Evolutionary conservation across 2,888 invertebrate species (phyloP).

Genomic region (Drosophila diplacantha): DNA sequence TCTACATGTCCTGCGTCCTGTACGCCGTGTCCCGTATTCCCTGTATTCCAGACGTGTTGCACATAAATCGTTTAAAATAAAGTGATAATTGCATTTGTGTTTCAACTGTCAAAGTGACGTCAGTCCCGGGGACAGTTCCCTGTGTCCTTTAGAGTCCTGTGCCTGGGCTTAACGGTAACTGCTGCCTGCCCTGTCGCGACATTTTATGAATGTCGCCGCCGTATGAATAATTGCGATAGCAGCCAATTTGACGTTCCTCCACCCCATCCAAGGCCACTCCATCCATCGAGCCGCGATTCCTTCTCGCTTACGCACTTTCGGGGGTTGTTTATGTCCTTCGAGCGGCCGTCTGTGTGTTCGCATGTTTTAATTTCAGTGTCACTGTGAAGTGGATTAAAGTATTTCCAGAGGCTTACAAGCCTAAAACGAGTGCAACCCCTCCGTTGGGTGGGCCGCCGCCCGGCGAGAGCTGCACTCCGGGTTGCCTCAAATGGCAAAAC

Average conservation of each 20-base stretch:
- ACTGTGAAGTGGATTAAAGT: conserved; percentile 74
- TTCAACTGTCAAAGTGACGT: conserved; percentile 69
- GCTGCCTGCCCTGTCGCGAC: conserved; percentile 48
- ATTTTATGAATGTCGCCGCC: conserved; percentile 72
- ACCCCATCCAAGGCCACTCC: conserved; percentile 15
- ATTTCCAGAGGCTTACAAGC: conserved; percentile 69
- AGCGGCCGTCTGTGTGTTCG: conserved; percentile 18
- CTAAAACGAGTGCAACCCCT: conserved; percentile 66
- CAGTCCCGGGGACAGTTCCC: conserved; percentile 43
- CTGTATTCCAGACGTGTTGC: conserved; percentile 49
- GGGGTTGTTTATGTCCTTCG: conserved; percentile 46
- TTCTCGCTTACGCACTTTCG: conserved; percentile 32
- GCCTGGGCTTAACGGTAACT: conserved; percentile 35
- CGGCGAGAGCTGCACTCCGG: conserved; percentile 34
- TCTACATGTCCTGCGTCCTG: conserved; percentile 55
- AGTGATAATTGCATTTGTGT: conserved; percentile 74
- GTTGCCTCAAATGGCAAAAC: conserved; percentile 26
- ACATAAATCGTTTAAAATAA: conserved; percentile 73
- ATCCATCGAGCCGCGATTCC: conserved; percentile 17
- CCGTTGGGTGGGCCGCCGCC: conserved; percentile 20
- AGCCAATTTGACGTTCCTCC: conserved; percentile 67
- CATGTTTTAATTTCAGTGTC: conserved; percentile 65
- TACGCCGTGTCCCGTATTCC: conserved; percentile 21
- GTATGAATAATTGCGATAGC: conserved; percentile 74
- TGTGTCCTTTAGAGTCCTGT: conserved; percentile 13